Evolutionary conservation across 1,140 invertebrate species (phyloP).

Genomic region (Drosophila santomea): DNA sequence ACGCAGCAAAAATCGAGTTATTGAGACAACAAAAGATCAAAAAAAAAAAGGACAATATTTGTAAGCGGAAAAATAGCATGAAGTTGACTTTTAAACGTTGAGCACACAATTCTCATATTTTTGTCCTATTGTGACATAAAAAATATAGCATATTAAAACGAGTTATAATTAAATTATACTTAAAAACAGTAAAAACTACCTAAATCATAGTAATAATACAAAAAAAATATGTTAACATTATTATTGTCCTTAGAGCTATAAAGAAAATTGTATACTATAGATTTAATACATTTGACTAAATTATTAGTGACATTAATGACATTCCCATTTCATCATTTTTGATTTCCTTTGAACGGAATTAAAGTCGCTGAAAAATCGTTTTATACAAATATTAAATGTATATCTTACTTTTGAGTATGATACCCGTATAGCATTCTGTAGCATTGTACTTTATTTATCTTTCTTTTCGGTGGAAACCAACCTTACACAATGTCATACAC

Average conservation of each 20-base stretch:
- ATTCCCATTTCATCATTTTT: too few species aligned
- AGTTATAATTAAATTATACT: too few species aligned
- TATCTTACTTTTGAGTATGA: background rate
- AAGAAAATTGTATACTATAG: too few species aligned
- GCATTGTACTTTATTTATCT: constrained; percentile 4
- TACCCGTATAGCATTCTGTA: constrained; percentile 8
- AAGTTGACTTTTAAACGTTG: constrained; percentile 44
- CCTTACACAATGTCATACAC: background rate
- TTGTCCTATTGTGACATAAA: background rate
- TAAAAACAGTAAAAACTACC: too few species aligned
- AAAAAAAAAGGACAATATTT: constrained; percentile 27
- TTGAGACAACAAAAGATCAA: constrained; percentile 53
- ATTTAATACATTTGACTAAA: too few species aligned
- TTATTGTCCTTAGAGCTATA: too few species aligned
- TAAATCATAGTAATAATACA: too few species aligned
- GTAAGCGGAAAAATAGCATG: constrained; percentile 7
- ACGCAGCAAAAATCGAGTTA: constrained; percentile 73
- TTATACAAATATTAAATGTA: background rate
- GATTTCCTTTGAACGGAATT: too few species aligned
- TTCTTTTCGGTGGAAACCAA: constrained; percentile 3
- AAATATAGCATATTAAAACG: background rate
- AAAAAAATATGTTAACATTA: too few species aligned
- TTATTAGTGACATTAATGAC: too few species aligned
- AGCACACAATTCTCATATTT: constrained; percentile 22
- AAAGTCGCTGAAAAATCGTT: too few species aligned